Base-by-base conservation (phyloP, 1,140 invertebrate genomes). In the Solenopsis fugax region DNA sequence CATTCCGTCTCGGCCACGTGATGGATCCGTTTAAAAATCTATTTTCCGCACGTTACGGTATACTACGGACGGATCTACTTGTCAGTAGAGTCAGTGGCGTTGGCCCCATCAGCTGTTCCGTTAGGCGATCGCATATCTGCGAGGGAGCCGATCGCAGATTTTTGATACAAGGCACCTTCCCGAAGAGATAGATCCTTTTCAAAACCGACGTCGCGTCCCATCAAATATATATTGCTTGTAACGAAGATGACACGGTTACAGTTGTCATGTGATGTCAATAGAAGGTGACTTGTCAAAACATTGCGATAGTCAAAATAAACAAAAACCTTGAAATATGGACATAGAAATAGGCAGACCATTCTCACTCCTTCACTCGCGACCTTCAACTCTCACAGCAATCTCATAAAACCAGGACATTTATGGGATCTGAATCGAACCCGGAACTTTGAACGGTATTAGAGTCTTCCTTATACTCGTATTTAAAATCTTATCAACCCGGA, bases 71-170 rank as follows among this genome's bases (percentile, higher is more conserved):
- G 29, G 29, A 41, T 5, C 21, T 21, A 50, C 41, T 50, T 29
- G 29, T 80, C 41, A 34, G 41, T 41, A n/a, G 45, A 41, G 13
- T 69, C 6, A 24, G 37, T 13, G 37, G n/a, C 76, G 45, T 80
- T 80, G n/a, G n/a, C 24, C 10, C 72, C 37, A 24, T 84, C 80
- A 84, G 80, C 80, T 84, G 80, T 84, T 84, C 80, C 69, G 80
- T 84, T 75, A 84, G 67, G 21, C 34, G 16, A 37, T 45, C n/a
- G 29, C 29, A 29, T 29, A 29, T 29, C 29, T 0, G 29, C 2
- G 0, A 29, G 29, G 24, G 21, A 6, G 54, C n/a, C 18, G 41
- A 7, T 41, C 7, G 41, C 6, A 2, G 48, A 2, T 56, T 37
- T n/a, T 34, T 52, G n/a, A 10, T 9, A 24, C 21, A 21, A 5